Evolutionary conservation across 2,797 vertebrate species (phyloP).

Genomic region (Amazona finschi): DNA sequence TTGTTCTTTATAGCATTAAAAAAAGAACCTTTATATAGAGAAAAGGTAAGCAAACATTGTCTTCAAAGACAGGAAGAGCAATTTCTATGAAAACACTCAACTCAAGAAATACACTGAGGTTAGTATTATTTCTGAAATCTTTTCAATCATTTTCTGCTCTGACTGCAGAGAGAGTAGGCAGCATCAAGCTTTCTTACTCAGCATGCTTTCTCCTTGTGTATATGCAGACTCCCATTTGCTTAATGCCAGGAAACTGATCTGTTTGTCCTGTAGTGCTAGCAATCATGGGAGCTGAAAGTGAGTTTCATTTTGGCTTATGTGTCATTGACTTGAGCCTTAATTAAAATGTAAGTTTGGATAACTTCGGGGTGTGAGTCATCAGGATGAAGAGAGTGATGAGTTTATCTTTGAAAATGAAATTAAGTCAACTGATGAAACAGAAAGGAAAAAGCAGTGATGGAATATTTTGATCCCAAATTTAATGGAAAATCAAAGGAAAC

Average conservation of each 20-base stretch:
- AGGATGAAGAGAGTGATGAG: background rate
- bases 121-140: background rate
- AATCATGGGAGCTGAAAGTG: background rate
- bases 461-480: background rate
- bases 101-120: rapidly evolving
- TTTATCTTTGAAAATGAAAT: background rate
- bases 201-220: background rate
- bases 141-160: background rate
- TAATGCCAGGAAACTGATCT: background rate
- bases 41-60: background rate
- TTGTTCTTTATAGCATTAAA: background rate
- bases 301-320: background rate
- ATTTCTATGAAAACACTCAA: background rate
- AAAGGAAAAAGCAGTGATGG: background rate
- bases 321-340: background rate
- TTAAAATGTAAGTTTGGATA: background rate
- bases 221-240: background rate
- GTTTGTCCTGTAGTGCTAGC: background rate
- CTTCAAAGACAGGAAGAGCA: background rate
- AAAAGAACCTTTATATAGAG: background rate
- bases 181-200: background rate
- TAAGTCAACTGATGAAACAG: background rate
- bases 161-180: background rate
- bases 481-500: background rate
- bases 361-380: background rate